Evolutionary conservation across 2,888 invertebrate species (phyloP), one percentile per base, ranked within the genome.

Genomic region (Lagria hirta): DNA sequence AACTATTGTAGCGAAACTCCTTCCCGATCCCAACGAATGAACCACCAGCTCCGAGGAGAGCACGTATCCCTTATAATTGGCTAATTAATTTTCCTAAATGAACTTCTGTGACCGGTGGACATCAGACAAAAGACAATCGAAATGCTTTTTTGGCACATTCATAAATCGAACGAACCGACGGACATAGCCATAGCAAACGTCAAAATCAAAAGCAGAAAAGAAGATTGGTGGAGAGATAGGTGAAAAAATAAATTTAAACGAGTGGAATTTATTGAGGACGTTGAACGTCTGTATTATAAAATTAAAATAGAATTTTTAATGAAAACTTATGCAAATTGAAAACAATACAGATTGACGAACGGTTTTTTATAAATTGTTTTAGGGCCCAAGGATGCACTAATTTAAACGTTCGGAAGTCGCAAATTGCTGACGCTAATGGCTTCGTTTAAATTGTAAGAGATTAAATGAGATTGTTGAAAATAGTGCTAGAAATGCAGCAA

Each of bases 61-160:
- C 58, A 55, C 61, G 60, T 62, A 58, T 60, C 60, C 58, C 59
- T 58, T 62, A 66, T 68, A 68, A 68, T 69, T 68, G 68, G 66
- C 66, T 66, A 69, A 69, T 69, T 69, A 69, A 68, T 69, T 68
- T 64, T 62, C 64, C 63, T 54, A 65, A 68, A 64, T 64, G 65
- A 68, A 66, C 64, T 62, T 50, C 61, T 58, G 60, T 58, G 62
- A 59, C 62, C 61, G 60, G 55, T 49, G 52, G 51, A 54, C 52
- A 57, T 60, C 54, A 61, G 60, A 61, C 59, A 60, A 63, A 62
- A 59, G 56, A 58, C 52, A 52, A 48, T 48, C 55, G 20, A n/a
- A 15, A 23, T 51, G 51, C 53, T 45, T 57, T 62, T 61, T 57
- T 54, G 57, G 53, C 53, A 57, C 60, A 60, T 62, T 61, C 60